phyloP scores from a whole-genome alignment of 2,888 invertebrate genomes.

The Melanophora roralis region DNA sequence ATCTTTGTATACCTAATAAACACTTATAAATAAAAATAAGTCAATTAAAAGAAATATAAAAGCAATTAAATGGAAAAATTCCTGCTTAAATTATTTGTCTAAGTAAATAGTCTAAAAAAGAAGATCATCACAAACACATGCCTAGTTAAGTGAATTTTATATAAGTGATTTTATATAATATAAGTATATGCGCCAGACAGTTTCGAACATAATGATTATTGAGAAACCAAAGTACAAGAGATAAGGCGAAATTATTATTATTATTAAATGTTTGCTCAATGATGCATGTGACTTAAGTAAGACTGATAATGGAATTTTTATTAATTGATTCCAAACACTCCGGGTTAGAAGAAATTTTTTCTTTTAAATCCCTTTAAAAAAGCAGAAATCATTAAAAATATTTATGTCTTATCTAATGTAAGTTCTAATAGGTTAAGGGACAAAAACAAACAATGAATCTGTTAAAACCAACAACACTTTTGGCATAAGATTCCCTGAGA shows the following conservation, averaged over 20 bases:
- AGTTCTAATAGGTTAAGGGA: no score
- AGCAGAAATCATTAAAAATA: no score
- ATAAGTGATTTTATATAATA: neutral
- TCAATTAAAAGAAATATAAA: slow-evolving; percentile 1
- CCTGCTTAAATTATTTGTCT: neutral
- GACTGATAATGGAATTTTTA: neutral
- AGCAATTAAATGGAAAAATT: slow-evolving; percentile 12
- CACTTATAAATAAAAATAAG: neutral
- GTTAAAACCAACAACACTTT: no score
- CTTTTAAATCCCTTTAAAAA: no score
- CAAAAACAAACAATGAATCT: no score
- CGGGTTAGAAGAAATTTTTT: no score
- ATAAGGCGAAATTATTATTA: neutral
- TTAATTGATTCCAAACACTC: neutral
- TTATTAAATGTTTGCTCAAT: neutral
- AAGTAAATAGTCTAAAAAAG: neutral
- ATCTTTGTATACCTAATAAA: neutral
- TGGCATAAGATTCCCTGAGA: no score
- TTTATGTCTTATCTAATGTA: no score
- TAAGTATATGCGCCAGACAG: no score
- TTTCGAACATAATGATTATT: no score
- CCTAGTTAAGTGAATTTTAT: neutral
- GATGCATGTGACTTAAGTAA: neutral
- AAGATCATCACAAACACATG: slow-evolving; percentile 3
- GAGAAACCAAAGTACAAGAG: neutral